Evolutionary conservation across 2,113 vertebrate genomes (phyloP).

Genomic region (Corythoichthys intestinalis): DNA sequence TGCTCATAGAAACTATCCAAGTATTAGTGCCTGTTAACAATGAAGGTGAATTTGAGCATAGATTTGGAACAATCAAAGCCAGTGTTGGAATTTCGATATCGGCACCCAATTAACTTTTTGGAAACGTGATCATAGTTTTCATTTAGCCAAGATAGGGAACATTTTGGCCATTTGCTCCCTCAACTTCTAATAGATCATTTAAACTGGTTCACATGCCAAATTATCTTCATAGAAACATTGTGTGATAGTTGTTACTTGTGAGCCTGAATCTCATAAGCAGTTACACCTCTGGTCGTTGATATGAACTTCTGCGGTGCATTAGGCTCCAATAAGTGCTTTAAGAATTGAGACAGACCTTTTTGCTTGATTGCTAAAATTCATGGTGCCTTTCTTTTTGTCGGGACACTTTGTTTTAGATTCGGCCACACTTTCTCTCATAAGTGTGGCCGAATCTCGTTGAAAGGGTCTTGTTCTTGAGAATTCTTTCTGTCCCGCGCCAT

Average conservation of each 20-base stretch:
- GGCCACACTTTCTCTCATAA: conserved; percentile 1
- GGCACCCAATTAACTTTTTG: too few species aligned
- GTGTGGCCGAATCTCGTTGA: conserved; percentile 1
- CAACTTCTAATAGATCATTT: too few species aligned
- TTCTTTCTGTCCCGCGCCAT: too few species aligned
- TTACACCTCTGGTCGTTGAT: not conserved
- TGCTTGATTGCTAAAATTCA: not conserved
- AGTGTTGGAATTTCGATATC: too few species aligned
- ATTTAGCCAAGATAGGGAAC: too few species aligned
- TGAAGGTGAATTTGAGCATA: too few species aligned
- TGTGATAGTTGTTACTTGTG: not conserved
- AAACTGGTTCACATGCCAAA: not conserved
- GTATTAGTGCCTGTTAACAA: too few species aligned
- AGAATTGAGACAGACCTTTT: not conserved
- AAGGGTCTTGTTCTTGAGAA: not conserved
- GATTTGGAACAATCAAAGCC: too few species aligned
- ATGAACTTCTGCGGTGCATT: not conserved
- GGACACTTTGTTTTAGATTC: not conserved
- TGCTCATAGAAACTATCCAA: too few species aligned
- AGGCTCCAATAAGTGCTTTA: not conserved
- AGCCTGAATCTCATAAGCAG: not conserved
- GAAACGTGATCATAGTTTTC: too few species aligned
- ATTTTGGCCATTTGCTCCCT: too few species aligned
- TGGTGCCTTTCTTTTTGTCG: not conserved
- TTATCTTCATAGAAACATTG: not conserved